phyloP scores from a whole-genome alignment of 2,888 invertebrate genomes.

The Poecilobothrus nobilitatus region DNA sequence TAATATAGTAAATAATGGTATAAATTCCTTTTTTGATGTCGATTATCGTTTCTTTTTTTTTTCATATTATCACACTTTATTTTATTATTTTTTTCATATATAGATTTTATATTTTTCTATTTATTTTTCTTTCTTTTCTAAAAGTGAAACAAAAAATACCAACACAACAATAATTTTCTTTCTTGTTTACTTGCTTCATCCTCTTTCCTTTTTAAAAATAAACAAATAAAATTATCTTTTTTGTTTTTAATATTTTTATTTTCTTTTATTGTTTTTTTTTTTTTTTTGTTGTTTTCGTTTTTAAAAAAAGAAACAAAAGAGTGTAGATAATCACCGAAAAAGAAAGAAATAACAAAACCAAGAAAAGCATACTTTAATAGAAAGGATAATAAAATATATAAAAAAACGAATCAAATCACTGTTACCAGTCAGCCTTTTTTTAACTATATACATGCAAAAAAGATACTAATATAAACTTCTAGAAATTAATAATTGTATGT shows the following conservation, averaged over 20 bases:
- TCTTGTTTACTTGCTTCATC: background rate
- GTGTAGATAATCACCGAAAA: background rate
- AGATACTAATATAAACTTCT: background rate
- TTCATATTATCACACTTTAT: background rate
- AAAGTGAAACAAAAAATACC: no score
- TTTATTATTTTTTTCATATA: background rate
- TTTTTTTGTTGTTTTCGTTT: no score
- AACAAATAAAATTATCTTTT: no score
- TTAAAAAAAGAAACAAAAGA: background rate
- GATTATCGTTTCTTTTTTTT: background rate
- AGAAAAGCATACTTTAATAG: no score
- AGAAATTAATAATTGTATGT: no score
- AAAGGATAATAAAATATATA: no score
- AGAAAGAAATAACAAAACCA: background rate
- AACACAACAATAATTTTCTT: background rate
- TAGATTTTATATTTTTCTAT: background rate
- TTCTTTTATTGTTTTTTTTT: no score
- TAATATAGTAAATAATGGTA: background rate
- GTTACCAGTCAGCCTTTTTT: background rate
- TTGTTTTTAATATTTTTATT: no score
- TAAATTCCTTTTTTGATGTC: background rate
- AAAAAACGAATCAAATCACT: background rate
- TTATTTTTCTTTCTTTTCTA: background rate
- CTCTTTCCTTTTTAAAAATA: background rate
- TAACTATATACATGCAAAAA: background rate